Base-by-base conservation (phyloP, 2,888 invertebrate species). In the Strigamia crassipes region DNA sequence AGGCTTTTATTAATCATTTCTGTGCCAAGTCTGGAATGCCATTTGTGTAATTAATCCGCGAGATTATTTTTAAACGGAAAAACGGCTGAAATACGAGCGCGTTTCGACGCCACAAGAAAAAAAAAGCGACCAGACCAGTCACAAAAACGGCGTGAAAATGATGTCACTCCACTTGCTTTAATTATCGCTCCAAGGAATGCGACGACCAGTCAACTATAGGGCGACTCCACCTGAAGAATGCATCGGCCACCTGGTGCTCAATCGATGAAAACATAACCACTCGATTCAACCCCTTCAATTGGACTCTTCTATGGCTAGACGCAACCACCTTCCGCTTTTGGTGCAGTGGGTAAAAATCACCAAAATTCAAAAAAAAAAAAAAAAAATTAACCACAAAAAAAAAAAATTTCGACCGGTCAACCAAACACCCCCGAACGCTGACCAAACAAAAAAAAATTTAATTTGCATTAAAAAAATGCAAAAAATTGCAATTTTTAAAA, bases 271-370 rank as follows among this genome's bases (percentile, higher is more conserved):
- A 66, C 66, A 66, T 66, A 66, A 66, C 66, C 27, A 21, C 66
- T 15, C 9, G 66, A 23, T 66, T 10, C 23, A 9, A 66, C 66
- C 66, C 66, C 15, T 27, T 51, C 66, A 66, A 66, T 66, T 66
- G 66, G 66, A 66, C 66, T 66, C 66, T 66, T 27, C 66, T 66
- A 66, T 66, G 66, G 66, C 66, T 66, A 66, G 66, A 66, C 66
- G 66, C 9, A 66, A 66, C 66, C 66, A 66, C 66, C 66, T 66
- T 66, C 27, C 27, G 66, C 66, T 66, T 66, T 66, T 66, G 66
- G 66, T 66, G 66, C 66, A 31, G 23, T 66, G 66, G 66, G 66
- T 66, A 6, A 66, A 66, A 66, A 27, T 15, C 1, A 8, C 15
- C 3, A 51, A 51, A 51, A 51, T 51, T 8, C 4, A 1, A 51